Conservation (phyloP, 1,140 invertebrate species). For the Lordiphosa mommai region DNA sequence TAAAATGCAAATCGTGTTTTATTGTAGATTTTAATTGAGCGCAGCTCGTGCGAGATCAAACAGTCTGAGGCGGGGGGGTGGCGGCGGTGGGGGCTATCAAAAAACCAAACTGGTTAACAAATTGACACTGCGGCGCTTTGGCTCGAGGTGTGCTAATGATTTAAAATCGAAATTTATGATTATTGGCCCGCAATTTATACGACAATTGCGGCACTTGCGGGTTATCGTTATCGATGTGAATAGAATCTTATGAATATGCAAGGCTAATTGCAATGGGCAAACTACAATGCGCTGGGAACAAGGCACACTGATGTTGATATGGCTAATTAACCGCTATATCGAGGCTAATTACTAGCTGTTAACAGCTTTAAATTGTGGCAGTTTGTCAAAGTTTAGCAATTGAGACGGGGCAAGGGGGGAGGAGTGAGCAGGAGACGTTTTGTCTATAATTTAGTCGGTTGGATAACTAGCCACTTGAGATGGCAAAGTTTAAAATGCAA, state of each 20-base stretch:
- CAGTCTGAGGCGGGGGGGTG: constrained; percentile 1
- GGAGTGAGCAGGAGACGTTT: not conserved
- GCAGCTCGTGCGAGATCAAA: constrained; percentile 52
- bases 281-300: constrained; percentile 15
- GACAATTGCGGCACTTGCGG: constrained; percentile 15
- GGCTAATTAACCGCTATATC: constrained; percentile 63
- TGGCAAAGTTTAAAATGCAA: constrained; percentile 29
- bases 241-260: constrained; percentile 57
- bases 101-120: constrained; percentile 42
- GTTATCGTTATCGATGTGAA: constrained; percentile 8
- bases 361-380: constrained; percentile 64
- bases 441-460: constrained; percentile 5
- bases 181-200: constrained; percentile 53
- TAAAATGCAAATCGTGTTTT: constrained; percentile 76
- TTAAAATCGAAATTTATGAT: constrained; percentile 70
- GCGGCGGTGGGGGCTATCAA: not conserved
- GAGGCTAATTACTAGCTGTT: constrained; percentile 71
- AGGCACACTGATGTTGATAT: constrained; percentile 37
- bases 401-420: too few relatives aligned
- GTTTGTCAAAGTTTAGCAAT: constrained; percentile 42
- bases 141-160: constrained; percentile 66
- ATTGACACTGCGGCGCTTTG: constrained; percentile 34
- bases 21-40: constrained; percentile 74
- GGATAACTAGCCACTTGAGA: constrained; percentile 7
- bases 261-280: constrained; percentile 45